Base-by-base conservation (phyloP, 2,797 vertebrate genomes). In the Otolemur crassicaudatus region DNA sequence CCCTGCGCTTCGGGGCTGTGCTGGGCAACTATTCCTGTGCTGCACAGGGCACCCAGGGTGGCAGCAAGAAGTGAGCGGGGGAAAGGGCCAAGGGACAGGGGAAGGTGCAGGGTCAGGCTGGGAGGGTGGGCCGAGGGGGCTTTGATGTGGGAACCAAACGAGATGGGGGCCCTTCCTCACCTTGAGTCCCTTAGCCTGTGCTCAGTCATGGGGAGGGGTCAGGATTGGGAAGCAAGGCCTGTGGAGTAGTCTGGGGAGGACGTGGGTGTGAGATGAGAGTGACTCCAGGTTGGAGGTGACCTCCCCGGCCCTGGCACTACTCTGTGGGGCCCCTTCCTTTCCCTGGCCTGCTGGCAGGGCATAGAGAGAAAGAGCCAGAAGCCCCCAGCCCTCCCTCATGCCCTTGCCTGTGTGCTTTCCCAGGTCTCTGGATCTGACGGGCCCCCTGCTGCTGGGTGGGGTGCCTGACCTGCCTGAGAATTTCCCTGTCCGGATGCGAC, bases 381-480 rank as follows among this genome's bases (percentile, higher is more conserved):
- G 58, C 60, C 20, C 23, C 63, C 9, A 37, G 3, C 4, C 2
- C 23, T 7, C n/a, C 80, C 75, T 56, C 19, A 23, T 0, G 3
- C 58, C 1, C 0, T 37, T 34, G 29, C 12, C 0, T 77, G 10
- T 73, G 43, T 27, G 1, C 17, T 22, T 49, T 40, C 7, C 11
- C 96, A 99, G 99, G 97, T 99, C 99, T 5, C 98, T 99, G 98
- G 99, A 99, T 96, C 98, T 99, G 97, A 99, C 99, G 0, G 99
- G 99, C 1, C 99, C 99, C 2, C 98, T 99, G 97, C 98, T 99
- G 58, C 98, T 99, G 46, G 99, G 99, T 0, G 99, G 99, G 0
- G 99, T 99, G 49, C 99, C 99, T 1, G 99, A 99, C 91, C 99
- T 99, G 90, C 99, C 99, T 0, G 99, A 99, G 97, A 99, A 99